Evolutionary conservation across 2,797 vertebrate genomes (phyloP).

Genomic region (Micrastur ruficollis): DNA sequence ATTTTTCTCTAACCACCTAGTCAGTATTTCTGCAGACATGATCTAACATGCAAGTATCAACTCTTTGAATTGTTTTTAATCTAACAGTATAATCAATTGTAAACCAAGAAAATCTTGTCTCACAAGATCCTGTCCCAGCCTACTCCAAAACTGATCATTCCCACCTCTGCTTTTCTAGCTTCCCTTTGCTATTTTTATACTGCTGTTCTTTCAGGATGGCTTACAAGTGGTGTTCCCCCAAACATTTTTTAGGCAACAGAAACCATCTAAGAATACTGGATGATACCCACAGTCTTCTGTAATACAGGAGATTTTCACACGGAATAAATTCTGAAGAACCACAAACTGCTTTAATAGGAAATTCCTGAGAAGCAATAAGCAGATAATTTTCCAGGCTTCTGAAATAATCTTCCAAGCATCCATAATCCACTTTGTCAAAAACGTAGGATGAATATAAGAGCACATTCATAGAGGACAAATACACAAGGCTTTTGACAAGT

Average conservation of each 20-base stretch:
- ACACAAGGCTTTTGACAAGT: background rate
- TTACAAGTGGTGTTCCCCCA: background rate
- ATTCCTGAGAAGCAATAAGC: background rate
- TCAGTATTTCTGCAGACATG: background rate
- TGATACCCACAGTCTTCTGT: too few species aligned
- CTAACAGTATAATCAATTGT: background rate
- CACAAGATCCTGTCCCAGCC: background rate
- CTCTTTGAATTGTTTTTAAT: background rate
- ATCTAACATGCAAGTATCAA: background rate
- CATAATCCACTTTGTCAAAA: background rate
- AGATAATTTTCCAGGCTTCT: background rate
- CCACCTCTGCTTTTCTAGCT: background rate
- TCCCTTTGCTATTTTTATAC: background rate
- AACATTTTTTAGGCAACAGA: background rate
- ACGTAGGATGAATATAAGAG: fast-evolving
- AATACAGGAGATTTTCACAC: fast-evolving
- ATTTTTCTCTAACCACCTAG: background rate
- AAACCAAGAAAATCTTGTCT: background rate
- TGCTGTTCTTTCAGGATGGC: background rate
- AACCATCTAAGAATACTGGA: background rate
- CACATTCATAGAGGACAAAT: background rate
- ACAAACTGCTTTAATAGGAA: background rate
- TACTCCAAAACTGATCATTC: background rate
- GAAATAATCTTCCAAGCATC: background rate
- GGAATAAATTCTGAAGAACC: background rate